Evolutionary conservation across 2,888 invertebrate species (phyloP).

Genomic region (Perdita meconis): DNA sequence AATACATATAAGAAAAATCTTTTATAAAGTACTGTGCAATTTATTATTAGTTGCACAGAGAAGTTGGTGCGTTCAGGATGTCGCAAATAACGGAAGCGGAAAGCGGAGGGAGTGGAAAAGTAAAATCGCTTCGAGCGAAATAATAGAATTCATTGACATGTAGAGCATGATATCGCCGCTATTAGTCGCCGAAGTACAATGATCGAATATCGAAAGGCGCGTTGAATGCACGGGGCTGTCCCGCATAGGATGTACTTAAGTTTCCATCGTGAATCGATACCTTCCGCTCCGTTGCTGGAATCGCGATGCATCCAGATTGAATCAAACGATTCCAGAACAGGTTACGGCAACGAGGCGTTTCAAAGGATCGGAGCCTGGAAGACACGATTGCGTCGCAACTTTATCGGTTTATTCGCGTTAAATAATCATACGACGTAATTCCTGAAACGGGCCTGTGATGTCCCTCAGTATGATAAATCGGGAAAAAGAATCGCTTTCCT

Average conservation of each 20-base stretch:
- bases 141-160: conserved; percentile 1
- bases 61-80: no score
- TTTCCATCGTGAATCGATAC: conserved; percentile 48
- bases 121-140: neutral
- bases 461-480: conserved; percentile 35
- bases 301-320: conserved; percentile 40
- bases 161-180: conserved; percentile 10
- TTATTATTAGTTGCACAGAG: no score
- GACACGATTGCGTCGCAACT: conserved; percentile 54
- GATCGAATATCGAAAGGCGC: conserved; percentile 24
- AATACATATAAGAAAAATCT: no score
- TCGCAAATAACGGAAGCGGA: neutral
- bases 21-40: no score
- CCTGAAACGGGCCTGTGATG: conserved; percentile 38
- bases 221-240: conserved; percentile 16
- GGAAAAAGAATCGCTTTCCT: conserved; percentile 28
- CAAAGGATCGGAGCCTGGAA: conserved; percentile 46
- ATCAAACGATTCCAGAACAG: conserved; percentile 61
- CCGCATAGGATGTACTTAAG: conserved; percentile 23
- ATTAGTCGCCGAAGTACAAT: conserved; percentile 9
- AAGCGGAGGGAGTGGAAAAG: neutral
- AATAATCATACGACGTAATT: conserved; percentile 56
- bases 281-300: conserved; percentile 42
- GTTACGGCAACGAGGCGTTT: conserved; percentile 43
- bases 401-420: conserved; percentile 58